A percentile compares a stretch with the other conserved stretches of the same genome.
phyloP scores from a whole-genome alignment of 2,113 vertebrate species.

The Carassius auratus region DNA sequence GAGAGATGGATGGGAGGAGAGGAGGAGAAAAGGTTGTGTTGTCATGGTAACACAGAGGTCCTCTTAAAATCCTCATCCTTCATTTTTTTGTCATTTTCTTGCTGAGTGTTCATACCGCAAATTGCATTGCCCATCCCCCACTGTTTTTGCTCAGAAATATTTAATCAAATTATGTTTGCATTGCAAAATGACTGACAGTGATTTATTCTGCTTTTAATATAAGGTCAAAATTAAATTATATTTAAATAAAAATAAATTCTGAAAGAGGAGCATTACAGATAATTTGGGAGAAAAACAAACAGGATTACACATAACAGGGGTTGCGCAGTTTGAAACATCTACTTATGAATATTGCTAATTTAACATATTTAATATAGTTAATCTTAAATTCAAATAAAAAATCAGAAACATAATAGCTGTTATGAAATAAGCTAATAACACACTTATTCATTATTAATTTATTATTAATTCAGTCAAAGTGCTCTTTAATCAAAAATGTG shows the following conservation, averaged over 20 bases:
- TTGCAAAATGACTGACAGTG: not conserved
- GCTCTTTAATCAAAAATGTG: no score
- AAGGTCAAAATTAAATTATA: not conserved
- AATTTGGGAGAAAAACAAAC: not conserved
- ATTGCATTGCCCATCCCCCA: not conserved
- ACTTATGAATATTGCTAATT: not conserved
- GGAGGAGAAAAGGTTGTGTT: constrained; percentile 26
- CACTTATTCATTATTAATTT: no score
- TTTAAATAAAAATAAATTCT: not conserved
- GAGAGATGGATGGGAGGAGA: constrained; percentile 9
- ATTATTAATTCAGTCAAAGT: no score
- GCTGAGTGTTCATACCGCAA: constrained; percentile 30
- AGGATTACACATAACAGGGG: not conserved
- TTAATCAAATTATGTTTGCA: not conserved
- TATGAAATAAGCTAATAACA: no score
- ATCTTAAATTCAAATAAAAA: not conserved
- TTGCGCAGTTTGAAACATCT: not conserved
- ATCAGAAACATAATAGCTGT: no score
- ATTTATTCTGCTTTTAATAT: not conserved
- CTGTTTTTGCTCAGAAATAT: not conserved
- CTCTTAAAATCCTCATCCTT: constrained; percentile 22
- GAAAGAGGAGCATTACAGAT: not conserved
- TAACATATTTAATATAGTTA: not conserved
- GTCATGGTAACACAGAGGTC: constrained; percentile 35
- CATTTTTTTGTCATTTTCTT: constrained; percentile 18